These are phyloP conservation scores for Phasia obesa DNA, from an alignment of 2,888 invertebrate species.

Conservation along the genomic window DNA sequence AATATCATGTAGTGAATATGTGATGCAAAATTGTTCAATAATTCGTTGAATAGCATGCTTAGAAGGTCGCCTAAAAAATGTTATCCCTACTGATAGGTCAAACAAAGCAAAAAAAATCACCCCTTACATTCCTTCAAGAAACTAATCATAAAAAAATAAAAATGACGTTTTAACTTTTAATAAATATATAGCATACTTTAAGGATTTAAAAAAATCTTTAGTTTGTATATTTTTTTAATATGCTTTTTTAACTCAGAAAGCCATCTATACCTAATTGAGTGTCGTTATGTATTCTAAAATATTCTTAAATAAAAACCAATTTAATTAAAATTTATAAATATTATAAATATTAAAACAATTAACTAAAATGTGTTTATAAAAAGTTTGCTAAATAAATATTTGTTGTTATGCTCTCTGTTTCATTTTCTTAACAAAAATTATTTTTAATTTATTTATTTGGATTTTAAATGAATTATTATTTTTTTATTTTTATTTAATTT, in stretches of 20 bases:
- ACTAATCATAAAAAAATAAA: too few relatives aligned
- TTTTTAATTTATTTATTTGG: constrained; percentile 23
- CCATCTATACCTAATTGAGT: constrained; percentile 60
- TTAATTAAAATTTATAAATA: constrained; percentile 65
- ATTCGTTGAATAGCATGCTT: too few relatives aligned
- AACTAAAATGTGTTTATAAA: constrained; percentile 74
- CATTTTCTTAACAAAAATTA: constrained; percentile 72
- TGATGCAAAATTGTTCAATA: too few relatives aligned
- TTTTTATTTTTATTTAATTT: constrained; percentile 43
- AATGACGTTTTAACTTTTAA: too few relatives aligned
- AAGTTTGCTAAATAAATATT: constrained; percentile 74
- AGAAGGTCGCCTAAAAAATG: too few relatives aligned
- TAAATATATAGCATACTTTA: too few relatives aligned
- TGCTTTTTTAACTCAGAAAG: neutral
- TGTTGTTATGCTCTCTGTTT: constrained; percentile 83
- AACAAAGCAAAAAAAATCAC: too few relatives aligned
- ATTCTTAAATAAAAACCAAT: constrained; percentile 65
- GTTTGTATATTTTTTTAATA: neutral
- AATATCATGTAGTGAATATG: too few relatives aligned
- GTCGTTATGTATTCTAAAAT: constrained; percentile 62
- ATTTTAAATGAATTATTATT: constrained; percentile 27
- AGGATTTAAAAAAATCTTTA: too few relatives aligned
- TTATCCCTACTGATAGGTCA: too few relatives aligned
- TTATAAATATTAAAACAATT: constrained; percentile 73
- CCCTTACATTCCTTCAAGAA: too few relatives aligned